Evolutionary conservation across 2,888 invertebrate species (phyloP), one percentile per base, ranked within the genome.

Genomic region (Apocheima hispidaria): DNA sequence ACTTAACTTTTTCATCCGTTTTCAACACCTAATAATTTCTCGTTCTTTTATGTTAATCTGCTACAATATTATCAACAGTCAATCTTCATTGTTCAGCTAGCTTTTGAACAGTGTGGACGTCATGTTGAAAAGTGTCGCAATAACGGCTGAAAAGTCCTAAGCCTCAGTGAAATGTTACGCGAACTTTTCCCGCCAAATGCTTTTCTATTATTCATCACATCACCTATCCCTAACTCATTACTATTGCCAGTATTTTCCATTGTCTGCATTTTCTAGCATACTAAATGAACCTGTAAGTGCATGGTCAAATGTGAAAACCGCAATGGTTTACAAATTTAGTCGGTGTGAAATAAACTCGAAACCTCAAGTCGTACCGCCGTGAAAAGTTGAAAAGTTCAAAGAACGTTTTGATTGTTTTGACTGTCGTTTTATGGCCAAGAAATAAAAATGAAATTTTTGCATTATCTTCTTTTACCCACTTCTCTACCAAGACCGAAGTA

Each of bases 201-300:
- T 38, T 61, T 71, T 88, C 70, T 79, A 86, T 90, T 86, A 90
- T 90, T 87, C 87, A 91, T 74, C 79, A 79, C 78, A 81, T 82
- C 84, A 79, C 73, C 73, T 75, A 75, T 77, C 84, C 83, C 83
- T 76, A 70, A 75, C 81, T 86, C 83, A 88, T 89, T 88, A 87
- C 78, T 72, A 73, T 41, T 20, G 78, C 72, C 72, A 82, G 80
- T 87, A 88, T 89, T 90, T 90, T 87, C 87, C 81, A 79, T 76
- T 77, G 75, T 78, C 76, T 72, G 60, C 33, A 81, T 87, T 87
- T 87, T 85, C 82, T 82, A 77, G 77, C 79, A 81, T 82, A 78
- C 77, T 75, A 79, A 83, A 82, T 88, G 77, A 82, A 82, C 79
- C 76, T 70, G 81, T 84, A 84, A 87, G 81, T 79, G 83, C 78